Evolutionary conservation across 2,888 invertebrate species (phyloP).

Genomic region (Ferrisia virgata): DNA sequence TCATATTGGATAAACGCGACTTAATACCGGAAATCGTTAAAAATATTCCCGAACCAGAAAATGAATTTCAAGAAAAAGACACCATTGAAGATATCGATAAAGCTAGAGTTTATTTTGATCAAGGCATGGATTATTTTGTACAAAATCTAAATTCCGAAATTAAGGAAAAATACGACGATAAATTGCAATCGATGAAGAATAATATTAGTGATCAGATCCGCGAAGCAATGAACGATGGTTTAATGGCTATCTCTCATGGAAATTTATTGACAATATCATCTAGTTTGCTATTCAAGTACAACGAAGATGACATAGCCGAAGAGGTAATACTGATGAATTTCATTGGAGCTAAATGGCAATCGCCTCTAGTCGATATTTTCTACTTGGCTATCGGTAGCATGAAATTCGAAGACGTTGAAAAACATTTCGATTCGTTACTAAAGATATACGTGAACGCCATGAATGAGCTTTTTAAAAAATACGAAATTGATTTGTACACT

Average conservation of each 20-base stretch:
- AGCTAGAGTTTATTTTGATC: background rate
- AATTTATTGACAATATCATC: background rate
- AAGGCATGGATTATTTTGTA: background rate
- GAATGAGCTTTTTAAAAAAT: background rate
- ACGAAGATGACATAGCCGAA: background rate
- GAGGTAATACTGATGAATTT: background rate
- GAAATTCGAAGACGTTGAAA: background rate
- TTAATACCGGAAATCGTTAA: background rate
- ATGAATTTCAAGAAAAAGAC: background rate
- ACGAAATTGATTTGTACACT: background rate
- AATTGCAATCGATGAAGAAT: background rate
- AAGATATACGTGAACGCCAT: background rate
- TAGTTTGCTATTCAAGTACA: background rate
- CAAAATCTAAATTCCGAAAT: background rate
- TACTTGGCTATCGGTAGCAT: background rate
- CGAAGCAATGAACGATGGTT: background rate
- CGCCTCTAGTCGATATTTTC: background rate
- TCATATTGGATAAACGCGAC: background rate
- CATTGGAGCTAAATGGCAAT: background rate
- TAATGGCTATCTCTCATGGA: background rate
- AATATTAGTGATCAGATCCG: background rate
- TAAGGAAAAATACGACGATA: background rate
- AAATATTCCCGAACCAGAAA: background rate
- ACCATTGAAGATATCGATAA: background rate
- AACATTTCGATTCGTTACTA: conserved; percentile 36